phyloP scores from a whole-genome alignment of 2,888 invertebrate species.

The Dichetophora obliterata region DNA sequence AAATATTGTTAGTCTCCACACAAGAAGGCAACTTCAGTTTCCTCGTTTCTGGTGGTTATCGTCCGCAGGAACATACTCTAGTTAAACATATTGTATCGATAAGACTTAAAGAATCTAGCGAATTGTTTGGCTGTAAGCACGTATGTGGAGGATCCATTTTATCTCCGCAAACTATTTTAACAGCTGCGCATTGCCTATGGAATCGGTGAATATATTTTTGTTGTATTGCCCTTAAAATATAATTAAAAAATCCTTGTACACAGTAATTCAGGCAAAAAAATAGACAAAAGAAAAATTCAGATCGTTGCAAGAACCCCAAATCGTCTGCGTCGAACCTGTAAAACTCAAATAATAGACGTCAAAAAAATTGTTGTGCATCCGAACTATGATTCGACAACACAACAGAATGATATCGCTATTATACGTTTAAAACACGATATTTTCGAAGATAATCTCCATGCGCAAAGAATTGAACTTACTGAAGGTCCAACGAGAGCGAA shows the following conservation, averaged over 20 bases:
- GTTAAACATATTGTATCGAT: too few relatives aligned
- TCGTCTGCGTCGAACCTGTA: background rate
- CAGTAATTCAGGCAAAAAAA: background rate
- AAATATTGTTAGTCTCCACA: too few relatives aligned
- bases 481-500: slow-evolving; percentile 13
- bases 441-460: background rate
- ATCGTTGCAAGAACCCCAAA: slow-evolving; percentile 40
- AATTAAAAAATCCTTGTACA: background rate
- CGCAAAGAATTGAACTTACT: slow-evolving; percentile 18
- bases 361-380: slow-evolving; percentile 2
- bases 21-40: slow-evolving; percentile 8
- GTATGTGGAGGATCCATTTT: slow-evolving; percentile 21
- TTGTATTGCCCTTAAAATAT: background rate
- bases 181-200: too few relatives aligned
- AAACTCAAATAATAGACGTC: slow-evolving; percentile 30
- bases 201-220: background rate
- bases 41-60: slow-evolving; percentile 40
- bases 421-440: slow-evolving; percentile 15
- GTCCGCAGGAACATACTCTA: background rate
- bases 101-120: background rate
- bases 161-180: too few relatives aligned
- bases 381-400: background rate
- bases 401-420: slow-evolving; percentile 22
- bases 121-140: slow-evolving; percentile 36
- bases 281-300: background rate